Conservation (phyloP, 2,888 invertebrate species). For the Malachius bipustulatus region DNA sequence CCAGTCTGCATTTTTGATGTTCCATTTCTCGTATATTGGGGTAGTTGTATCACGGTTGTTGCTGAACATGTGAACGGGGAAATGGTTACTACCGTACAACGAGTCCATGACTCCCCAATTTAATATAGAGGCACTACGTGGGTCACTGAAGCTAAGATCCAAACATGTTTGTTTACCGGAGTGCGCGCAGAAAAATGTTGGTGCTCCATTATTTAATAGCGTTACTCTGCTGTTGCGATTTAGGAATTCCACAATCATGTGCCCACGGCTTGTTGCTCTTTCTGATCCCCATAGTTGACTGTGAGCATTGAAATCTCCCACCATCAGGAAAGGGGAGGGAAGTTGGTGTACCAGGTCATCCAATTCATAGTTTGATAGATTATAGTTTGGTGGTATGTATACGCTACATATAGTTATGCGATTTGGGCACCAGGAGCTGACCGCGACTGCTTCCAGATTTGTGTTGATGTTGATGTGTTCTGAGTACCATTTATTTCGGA, state of each 20-base stretch:
- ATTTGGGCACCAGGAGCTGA: too few species aligned
- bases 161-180: conserved; percentile 11
- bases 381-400: conserved; percentile 11
- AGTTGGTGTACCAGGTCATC: conserved; percentile 10
- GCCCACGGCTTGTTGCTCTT: too few species aligned
- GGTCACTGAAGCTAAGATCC: too few species aligned
- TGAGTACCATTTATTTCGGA: conserved; percentile 6
- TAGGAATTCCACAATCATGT: conserved; percentile 6
- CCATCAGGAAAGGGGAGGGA: conserved; percentile 11
- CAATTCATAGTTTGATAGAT: conserved; percentile 8
- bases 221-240: conserved; percentile 3
- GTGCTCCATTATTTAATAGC: conserved; percentile 9
- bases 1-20: conserved; percentile 11
- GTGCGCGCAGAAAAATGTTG: conserved; percentile 10
- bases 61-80: too few species aligned
- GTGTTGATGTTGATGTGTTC: conserved; percentile 10
- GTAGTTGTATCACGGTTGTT: too few species aligned
- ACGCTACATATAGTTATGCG: conserved; percentile 13
- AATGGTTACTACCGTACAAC: conserved; percentile 12
- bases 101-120: conserved; percentile 8
- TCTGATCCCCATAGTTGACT: too few species aligned
- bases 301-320: too few species aligned
- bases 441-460: conserved; percentile 13
- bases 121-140: too few species aligned
- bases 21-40: too few species aligned